These are phyloP conservation scores for Laothoe populi DNA, from an alignment of 2,888 invertebrate species.

Conservation along the genomic window DNA sequence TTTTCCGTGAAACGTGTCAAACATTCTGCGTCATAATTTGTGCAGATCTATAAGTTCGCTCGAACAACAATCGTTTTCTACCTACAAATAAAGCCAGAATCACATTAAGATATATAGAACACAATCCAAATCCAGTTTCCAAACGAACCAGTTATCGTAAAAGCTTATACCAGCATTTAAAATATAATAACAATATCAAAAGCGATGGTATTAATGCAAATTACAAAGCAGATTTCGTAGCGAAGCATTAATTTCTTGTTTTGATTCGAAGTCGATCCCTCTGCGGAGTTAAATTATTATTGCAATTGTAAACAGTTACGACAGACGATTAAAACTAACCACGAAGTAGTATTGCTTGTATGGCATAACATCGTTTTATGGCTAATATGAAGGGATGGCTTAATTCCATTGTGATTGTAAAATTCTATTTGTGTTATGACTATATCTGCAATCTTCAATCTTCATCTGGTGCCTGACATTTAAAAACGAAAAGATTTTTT, in stretches of 20 bases:
- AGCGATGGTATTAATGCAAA: constrained; percentile 55
- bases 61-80: background rate
- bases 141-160: constrained; percentile 29
- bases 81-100: background rate
- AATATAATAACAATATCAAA: constrained; percentile 60
- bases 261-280: constrained; percentile 60
- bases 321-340: constrained; percentile 77
- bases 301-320: constrained; percentile 79
- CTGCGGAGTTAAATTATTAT: constrained; percentile 79
- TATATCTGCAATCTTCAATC: too few relatives aligned
- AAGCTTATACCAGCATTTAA: constrained; percentile 47
- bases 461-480: too few relatives aligned
- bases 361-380: constrained; percentile 60
- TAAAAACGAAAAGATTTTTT: too few relatives aligned
- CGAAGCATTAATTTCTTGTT: constrained; percentile 66
- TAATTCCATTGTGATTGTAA: background rate
- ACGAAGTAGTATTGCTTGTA: constrained; percentile 43
- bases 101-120: background rate
- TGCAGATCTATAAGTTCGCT: too few relatives aligned
- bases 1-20: too few relatives aligned
- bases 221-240: constrained; percentile 55
- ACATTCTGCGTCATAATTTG: too few relatives aligned
- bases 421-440: background rate
- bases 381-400: constrained; percentile 52
- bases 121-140: constrained; percentile 18